A percentile compares a stretch with the other conserved stretches of the same genome.
Conservation (phyloP, 2,888 invertebrate species). For the Synanthedon tipuliformis region DNA sequence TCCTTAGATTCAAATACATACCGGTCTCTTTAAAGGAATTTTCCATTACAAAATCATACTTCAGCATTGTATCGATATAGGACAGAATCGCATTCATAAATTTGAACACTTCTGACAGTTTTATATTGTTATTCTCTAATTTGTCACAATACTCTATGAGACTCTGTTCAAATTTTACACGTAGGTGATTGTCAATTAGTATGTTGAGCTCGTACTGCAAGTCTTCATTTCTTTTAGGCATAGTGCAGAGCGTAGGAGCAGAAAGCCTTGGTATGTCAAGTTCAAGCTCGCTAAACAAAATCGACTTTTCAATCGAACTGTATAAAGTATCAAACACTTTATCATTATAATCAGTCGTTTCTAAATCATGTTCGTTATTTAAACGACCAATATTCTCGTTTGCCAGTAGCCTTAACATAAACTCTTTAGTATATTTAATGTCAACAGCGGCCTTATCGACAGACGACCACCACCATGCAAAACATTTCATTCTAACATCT, state of each 20-base stretch:
- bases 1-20: constrained; percentile 21
- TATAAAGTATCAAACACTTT: constrained; percentile 33
- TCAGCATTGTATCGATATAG: constrained; percentile 32
- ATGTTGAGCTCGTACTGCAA: constrained; percentile 19
- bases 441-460: neutral
- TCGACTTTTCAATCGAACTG: constrained; percentile 33
- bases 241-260: too few species aligned
- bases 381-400: constrained; percentile 35
- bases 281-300: constrained; percentile 51
- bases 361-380: neutral
- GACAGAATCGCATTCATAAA: constrained; percentile 21
- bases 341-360: constrained; percentile 11
- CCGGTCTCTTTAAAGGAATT: constrained; percentile 19
- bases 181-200: constrained; percentile 20
- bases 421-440: constrained; percentile 17
- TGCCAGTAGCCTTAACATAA: constrained; percentile 36
- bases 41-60: constrained; percentile 19
- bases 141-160: constrained; percentile 12
- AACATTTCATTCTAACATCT: constrained; percentile 30
- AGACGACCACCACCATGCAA: constrained; percentile 26
- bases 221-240: constrained; percentile 8
- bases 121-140: constrained; percentile 6
- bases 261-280: constrained; percentile 13
- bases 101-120: constrained; percentile 11
- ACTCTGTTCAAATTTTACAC: constrained; percentile 20